Percentiles rank a stretch among this genome's conserved stretches.
These are phyloP conservation scores for Loripinus fragilis DNA, from an alignment of 2,888 invertebrate species.

Conservation along the genomic window DNA sequence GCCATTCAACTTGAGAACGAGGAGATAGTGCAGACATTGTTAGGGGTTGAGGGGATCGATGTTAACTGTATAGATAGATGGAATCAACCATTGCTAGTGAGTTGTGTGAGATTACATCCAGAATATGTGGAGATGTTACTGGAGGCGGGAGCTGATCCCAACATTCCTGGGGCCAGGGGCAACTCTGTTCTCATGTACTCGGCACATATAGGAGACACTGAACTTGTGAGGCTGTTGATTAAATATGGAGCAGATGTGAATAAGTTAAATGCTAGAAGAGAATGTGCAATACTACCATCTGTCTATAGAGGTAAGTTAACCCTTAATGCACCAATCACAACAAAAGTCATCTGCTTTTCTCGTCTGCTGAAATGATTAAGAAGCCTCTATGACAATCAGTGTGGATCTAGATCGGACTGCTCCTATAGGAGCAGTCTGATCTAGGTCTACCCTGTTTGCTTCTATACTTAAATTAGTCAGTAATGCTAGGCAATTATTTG, in stretches of 20 bases:
- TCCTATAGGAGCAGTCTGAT: too few relatives aligned
- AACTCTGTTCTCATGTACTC: constrained; percentile 69
- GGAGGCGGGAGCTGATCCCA: constrained; percentile 72
- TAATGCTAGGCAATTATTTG: too few relatives aligned
- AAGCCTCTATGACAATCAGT: too few relatives aligned
- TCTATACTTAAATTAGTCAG: too few relatives aligned
- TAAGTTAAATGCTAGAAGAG: constrained; percentile 58
- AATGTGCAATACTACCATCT: constrained; percentile 72
- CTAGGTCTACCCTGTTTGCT: too few relatives aligned
- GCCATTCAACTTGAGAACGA: constrained; percentile 62
- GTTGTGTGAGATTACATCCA: constrained; percentile 62
- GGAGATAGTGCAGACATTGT: constrained; percentile 59
- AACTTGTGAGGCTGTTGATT: constrained; percentile 65
- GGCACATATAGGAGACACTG: constrained; percentile 56
- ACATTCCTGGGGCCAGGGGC: constrained; percentile 52
- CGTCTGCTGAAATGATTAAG: too few relatives aligned
- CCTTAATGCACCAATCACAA: too few relatives aligned
- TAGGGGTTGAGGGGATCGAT: constrained; percentile 53
- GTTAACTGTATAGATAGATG: constrained; percentile 56
- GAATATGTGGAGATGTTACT: constrained; percentile 63
- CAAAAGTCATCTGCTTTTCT: too few relatives aligned
- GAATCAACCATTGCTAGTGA: constrained; percentile 61
- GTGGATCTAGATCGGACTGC: too few relatives aligned
- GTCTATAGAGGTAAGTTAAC: constrained; percentile 65
- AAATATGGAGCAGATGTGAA: constrained; percentile 71